Conservation (phyloP, 2,113 vertebrate species). For the Lasiurus borealis region DNA sequence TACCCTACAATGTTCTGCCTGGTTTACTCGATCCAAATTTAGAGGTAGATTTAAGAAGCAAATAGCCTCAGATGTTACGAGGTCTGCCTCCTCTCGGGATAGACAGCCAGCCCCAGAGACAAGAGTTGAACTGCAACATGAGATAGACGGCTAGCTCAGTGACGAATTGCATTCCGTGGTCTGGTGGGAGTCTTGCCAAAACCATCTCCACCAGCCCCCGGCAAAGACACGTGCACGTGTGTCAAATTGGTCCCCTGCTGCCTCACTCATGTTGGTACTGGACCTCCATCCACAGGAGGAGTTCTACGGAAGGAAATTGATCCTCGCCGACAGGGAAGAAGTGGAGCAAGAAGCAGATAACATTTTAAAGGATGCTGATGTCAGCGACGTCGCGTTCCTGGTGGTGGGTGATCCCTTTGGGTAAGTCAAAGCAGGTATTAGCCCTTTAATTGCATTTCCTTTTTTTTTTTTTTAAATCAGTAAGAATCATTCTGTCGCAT, state of each 20-base stretch:
- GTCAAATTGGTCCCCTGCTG: conserved; percentile 16
- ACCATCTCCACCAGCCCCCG: background rate
- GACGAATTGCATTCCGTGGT: conserved; percentile 18
- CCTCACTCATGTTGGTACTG: conserved; percentile 74
- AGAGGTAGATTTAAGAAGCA: conserved; percentile 74
- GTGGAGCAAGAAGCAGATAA: conserved; percentile 95
- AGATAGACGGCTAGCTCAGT: conserved; percentile 42
- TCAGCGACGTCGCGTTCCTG: conserved; percentile 94
- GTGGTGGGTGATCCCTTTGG: conserved; percentile 99
- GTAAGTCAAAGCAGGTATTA: conserved; percentile 87
- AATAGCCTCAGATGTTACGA: conserved; percentile 76
- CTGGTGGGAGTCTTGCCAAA: conserved; percentile 70
- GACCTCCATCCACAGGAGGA: conserved; percentile 91
- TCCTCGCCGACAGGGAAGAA: conserved; percentile 95
- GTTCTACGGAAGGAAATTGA: conserved; percentile 95
- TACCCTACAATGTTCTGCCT: conserved; percentile 25
- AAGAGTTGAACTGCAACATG: conserved; percentile 75
- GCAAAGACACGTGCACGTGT: conserved; percentile 19
- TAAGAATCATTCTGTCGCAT: background rate
- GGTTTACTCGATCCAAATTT: conserved; percentile 64
- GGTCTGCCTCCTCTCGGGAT: conserved; percentile 74
- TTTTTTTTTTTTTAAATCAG: background rate
- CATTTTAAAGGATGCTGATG: conserved; percentile 93
- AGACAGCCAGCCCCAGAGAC: conserved; percentile 69
- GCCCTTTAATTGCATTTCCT: conserved; percentile 37